A percentile compares a stretch with the other conserved stretches of the same genome.
Evolutionary conservation across 2,888 invertebrate species (phyloP).

Genomic region (Tyria jacobaeae): DNA sequence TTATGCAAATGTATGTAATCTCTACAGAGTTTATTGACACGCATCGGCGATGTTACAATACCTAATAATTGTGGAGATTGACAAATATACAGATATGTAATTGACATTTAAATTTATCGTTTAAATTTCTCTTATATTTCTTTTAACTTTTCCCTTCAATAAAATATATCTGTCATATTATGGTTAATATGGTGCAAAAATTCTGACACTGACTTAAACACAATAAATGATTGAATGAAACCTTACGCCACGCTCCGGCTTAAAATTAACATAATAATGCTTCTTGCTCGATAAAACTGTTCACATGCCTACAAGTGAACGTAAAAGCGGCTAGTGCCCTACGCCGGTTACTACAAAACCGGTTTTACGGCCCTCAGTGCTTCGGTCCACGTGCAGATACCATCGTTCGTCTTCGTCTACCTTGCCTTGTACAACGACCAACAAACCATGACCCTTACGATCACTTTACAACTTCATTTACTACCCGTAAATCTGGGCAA

Average conservation of each 20-base stretch:
- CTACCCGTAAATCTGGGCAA: conserved; percentile 35
- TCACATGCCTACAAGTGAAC: conserved; percentile 54
- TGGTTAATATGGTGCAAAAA: conserved; percentile 1
- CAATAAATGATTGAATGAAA: conserved; percentile 15
- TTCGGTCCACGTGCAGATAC: conserved; percentile 74
- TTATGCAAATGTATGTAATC: conserved; percentile 14
- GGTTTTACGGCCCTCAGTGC: conserved; percentile 68
- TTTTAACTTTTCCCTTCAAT: not conserved
- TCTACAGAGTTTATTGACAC: not conserved
- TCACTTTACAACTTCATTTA: conserved; percentile 40
- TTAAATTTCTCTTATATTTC: not conserved
- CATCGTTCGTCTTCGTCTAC: conserved; percentile 81
- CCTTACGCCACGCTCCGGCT: conserved; percentile 4
- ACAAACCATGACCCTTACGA: conserved; percentile 45
- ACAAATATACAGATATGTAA: not conserved
- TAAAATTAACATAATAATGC: conserved; percentile 42
- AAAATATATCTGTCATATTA: too few relatives aligned
- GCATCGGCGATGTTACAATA: not conserved
- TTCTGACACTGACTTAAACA: not conserved
- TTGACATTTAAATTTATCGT: not conserved
- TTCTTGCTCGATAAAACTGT: conserved; percentile 60
- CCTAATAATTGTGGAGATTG: not conserved
- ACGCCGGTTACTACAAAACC: conserved; percentile 77
- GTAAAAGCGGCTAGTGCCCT: conserved; percentile 72
- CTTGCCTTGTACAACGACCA: conserved; percentile 62